Conservation (phyloP, 2,113 vertebrate genomes). For the Dromas ardeola region DNA sequence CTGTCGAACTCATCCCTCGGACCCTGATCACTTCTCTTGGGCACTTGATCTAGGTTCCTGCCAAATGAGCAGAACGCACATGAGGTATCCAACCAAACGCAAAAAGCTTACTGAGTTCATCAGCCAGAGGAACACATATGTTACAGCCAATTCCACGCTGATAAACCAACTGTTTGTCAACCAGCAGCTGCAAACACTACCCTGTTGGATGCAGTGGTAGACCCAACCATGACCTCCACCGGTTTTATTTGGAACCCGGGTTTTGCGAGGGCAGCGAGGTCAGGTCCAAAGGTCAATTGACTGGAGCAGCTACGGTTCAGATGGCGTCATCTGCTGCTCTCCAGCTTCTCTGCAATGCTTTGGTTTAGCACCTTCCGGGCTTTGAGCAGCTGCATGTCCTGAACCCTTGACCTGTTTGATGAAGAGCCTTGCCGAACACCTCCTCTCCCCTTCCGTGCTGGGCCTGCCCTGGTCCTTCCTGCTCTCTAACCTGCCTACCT, state of each 20-base stretch:
- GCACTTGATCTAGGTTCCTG: neutral
- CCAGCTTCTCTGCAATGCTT: neutral
- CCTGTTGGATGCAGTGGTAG: neutral
- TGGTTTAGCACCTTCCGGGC: neutral
- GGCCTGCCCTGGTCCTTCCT: neutral
- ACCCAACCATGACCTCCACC: neutral
- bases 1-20: neutral
- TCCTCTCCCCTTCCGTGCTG: neutral
- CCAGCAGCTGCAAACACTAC: neutral
- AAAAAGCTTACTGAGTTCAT: neutral
- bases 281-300: neutral
- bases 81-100: fast-evolving
- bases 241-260: neutral
- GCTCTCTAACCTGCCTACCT: neutral
- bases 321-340: neutral
- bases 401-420: fast-evolving
- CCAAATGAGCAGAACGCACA: neutral
- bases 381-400: neutral
- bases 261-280: neutral
- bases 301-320: neutral
- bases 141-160: neutral
- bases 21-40: neutral
- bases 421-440: neutral
- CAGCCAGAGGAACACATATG: neutral
- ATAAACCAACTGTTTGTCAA: neutral